Base-by-base conservation (phyloP, 1,140 invertebrate species). In the Ctenoplectra terminalis region DNA sequence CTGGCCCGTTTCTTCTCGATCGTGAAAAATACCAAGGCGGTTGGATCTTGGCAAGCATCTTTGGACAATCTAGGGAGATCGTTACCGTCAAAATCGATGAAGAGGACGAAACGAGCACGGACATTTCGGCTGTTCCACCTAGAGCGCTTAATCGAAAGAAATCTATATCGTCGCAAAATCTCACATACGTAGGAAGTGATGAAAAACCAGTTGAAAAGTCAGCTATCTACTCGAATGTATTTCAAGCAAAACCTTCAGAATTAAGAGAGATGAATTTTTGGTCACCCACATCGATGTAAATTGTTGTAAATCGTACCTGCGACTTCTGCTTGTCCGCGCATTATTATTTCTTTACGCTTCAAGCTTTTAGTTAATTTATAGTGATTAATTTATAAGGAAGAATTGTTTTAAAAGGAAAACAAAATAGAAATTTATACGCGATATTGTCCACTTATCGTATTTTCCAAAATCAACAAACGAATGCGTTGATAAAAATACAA, bases 181-280 rank as follows among this genome's bases (percentile, higher is more conserved):
- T 94, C 52, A 93, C 92, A 1, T 93, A 94, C 54, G 88, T 94
- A n/a, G 92, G 92, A 1, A 91, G 91, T 61, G 93, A 94, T 15
- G 92, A 92, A 48, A 92, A 85, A 77, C 82, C 80, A 31, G 85
- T 77, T 2, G 87, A 82, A 8, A 77, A 86, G 37, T 43, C 85
- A 29, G 1, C 81, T 48, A 26, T 67, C 43, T 48, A 70, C 3
- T 56, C 82, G 6, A 90, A 90, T 20, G 69, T 90, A 11, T 94
- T 95, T 84, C 94, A 95, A 86, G 95, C 96, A 0, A 96, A 95
- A 91, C 96, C 96, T 1, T 96, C 96, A 0, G 96, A 97, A 90
- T 92, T 97, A 17, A 91, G 96, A 73, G 97, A 97, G 92, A 96
- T 97, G 96, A 97, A 97, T 91, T 97, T 97, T 93, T 97, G 96